These are phyloP conservation scores for Heliothis peltigera DNA, from an alignment of 2,888 invertebrate species.

Conservation along the genomic window DNA sequence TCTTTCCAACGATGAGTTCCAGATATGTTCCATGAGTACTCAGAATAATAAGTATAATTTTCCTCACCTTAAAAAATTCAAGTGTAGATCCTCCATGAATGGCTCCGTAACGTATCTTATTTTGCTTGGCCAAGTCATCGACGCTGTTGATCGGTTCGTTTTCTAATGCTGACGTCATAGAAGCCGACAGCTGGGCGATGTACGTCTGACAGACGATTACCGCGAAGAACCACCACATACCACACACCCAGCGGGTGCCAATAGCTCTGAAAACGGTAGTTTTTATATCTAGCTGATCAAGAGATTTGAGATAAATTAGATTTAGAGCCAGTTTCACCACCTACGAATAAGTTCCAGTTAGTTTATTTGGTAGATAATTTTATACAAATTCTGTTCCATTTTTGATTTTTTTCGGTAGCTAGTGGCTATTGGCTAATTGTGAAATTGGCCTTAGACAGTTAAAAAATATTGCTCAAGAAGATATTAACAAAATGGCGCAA, in stretches of 20 bases:
- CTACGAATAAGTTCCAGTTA: too few species aligned
- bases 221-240: constrained; percentile 98
- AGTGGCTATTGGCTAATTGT: too few species aligned
- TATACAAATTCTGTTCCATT: too few species aligned
- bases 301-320: too few species aligned
- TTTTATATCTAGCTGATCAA: too few species aligned
- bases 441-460: neutral
- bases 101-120: constrained; percentile 97
- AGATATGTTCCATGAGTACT: too few species aligned
- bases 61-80: constrained; percentile 93
- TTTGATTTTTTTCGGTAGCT: too few species aligned
- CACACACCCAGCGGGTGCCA: constrained; percentile 96
- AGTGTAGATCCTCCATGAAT: constrained; percentile 95
- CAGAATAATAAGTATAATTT: too few species aligned
- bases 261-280: constrained; percentile 92
- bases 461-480: too few species aligned
- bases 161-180: constrained; percentile 96
- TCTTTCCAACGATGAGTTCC: too few species aligned
- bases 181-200: constrained; percentile 98
- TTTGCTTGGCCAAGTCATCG: constrained; percentile 97
- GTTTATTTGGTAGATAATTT: too few species aligned
- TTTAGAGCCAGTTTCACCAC: too few species aligned
- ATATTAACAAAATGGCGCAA: neutral
- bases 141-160: constrained; percentile 96
- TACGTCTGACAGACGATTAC: constrained; percentile 97